These are phyloP conservation scores for Lepidocyrtoides sp. DNA, from an alignment of 2,888 invertebrate genomes.

Conservation along the genomic window DNA sequence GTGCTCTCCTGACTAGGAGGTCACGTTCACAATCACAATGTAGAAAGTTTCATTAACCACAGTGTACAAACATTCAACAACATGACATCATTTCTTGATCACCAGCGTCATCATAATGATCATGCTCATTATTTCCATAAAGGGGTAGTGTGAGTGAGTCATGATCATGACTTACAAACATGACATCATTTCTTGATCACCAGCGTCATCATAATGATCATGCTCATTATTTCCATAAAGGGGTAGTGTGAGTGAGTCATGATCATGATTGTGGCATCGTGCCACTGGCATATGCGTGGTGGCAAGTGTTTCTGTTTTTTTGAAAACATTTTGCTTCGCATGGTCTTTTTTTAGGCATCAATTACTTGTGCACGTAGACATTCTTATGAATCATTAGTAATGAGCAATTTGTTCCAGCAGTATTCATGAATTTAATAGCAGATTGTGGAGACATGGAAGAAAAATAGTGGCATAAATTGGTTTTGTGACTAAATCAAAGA, in stretches of 20 bases:
- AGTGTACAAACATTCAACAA: not conserved
- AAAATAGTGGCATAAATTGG: not conserved
- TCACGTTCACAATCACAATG: slow-evolving; percentile 26
- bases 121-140: not conserved
- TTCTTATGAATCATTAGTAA: too few species aligned
- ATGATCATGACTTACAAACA: not conserved
- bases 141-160: not conserved
- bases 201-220: slow-evolving; percentile 4
- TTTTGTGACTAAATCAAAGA: not conserved
- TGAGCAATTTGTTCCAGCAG: too few species aligned
- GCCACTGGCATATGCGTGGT: not conserved
- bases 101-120: not conserved
- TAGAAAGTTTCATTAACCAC: slow-evolving; percentile 55
- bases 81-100: not conserved
- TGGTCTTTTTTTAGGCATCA: too few species aligned
- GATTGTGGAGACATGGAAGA: not conserved
- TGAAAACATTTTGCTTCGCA: too few species aligned
- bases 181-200: slow-evolving; percentile 44
- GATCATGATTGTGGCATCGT: not conserved
- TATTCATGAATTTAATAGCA: too few species aligned
- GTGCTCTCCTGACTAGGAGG: not conserved
- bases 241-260: not conserved
- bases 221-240: not conserved
- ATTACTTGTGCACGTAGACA: too few species aligned
- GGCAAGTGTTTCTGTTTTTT: too few species aligned